Evolutionary conservation across 2,888 invertebrate species (phyloP).

Genomic region (Lysandra coridon): DNA sequence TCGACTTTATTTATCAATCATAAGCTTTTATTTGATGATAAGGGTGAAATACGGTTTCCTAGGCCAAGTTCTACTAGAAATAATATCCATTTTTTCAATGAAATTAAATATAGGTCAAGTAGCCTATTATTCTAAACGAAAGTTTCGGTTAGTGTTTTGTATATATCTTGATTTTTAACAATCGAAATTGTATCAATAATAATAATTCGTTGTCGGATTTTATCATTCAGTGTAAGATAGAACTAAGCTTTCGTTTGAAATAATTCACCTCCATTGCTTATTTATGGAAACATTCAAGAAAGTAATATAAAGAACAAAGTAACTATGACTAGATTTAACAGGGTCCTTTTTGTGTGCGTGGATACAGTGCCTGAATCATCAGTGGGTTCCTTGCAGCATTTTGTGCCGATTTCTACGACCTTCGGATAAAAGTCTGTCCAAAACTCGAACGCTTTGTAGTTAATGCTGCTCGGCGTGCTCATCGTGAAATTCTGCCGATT

Average conservation of each 20-base stretch:
- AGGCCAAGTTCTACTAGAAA: too few relatives aligned
- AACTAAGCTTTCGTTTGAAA: conserved; percentile 48
- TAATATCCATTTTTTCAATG: too few relatives aligned
- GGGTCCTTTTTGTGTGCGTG: conserved; percentile 47
- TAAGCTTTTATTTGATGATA: too few relatives aligned
- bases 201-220: conserved; percentile 34
- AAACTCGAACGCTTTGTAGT: conserved; percentile 89
- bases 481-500: conserved; percentile 88
- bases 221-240: conserved; percentile 74
- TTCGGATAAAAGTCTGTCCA: conserved; percentile 92
- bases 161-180: too few relatives aligned
- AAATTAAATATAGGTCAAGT: too few relatives aligned
- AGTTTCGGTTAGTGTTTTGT: background rate
- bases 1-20: too few relatives aligned
- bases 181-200: too few relatives aligned
- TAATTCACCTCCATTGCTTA: conserved; percentile 1
- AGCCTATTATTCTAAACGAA: conserved; percentile 5
- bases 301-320: conserved; percentile 55
- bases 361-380: conserved; percentile 65
- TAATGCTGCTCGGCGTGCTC: conserved; percentile 83
- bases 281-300: conserved; percentile 48
- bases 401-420: conserved; percentile 85
- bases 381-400: conserved; percentile 85
- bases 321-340: conserved; percentile 54
- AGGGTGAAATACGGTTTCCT: too few relatives aligned